phyloP scores from a whole-genome alignment of 2,113 vertebrate genomes.

The Sebastes fasciatus region DNA sequence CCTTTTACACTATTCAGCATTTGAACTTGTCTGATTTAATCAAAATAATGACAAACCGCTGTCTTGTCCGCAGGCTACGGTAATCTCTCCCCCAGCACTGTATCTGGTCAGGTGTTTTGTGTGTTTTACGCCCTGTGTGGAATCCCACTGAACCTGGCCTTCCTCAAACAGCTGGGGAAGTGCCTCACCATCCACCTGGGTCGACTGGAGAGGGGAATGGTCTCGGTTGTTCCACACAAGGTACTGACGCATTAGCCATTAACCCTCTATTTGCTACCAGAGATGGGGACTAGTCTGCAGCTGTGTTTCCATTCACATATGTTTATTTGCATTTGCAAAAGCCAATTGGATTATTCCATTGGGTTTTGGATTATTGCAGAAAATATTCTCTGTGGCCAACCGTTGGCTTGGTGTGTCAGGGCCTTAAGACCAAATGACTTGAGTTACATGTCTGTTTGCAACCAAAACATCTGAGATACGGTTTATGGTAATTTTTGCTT shows the following conservation, averaged over 20 bases:
- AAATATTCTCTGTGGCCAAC: no score
- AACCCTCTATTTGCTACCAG: neutral
- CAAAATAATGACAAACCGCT: neutral
- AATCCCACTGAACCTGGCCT: conserved; percentile 91
- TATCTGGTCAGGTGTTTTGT: conserved; percentile 92
- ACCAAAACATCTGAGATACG: neutral
- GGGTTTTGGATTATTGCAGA: no score
- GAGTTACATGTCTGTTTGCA: no score
- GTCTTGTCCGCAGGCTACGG: conserved; percentile 87
- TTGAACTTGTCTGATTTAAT: neutral
- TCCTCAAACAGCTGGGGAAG: conserved; percentile 91
- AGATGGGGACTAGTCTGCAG: no score
- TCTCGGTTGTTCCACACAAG: conserved; percentile 85
- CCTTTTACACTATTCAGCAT: neutral
- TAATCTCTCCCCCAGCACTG: conserved; percentile 91
- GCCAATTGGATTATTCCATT: no score
- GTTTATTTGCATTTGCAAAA: no score
- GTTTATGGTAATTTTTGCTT: neutral
- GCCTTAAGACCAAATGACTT: no score
- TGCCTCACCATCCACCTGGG: conserved; percentile 86
- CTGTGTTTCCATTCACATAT: no score
- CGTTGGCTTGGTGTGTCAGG: no score
- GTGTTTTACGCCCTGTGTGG: conserved; percentile 93
- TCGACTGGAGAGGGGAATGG: conserved; percentile 84
- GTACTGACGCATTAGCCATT: conserved; percentile 61